Evolutionary conservation across 2,113 vertebrate species (phyloP).

Genomic region (Calyptommatus sinebrachiatus): DNA sequence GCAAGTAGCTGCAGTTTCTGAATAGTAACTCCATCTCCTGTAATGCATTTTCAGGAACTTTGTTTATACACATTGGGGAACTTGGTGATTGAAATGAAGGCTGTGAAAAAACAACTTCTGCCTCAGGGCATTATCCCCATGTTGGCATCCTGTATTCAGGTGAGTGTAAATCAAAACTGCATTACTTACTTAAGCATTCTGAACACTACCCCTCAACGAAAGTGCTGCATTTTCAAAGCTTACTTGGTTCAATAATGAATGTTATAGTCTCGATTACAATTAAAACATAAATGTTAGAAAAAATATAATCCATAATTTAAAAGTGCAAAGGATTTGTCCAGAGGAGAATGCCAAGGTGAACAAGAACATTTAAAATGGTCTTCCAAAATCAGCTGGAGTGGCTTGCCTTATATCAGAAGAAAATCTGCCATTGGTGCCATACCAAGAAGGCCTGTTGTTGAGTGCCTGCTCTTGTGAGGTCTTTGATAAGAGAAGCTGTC

Average conservation of each 20-base stretch:
- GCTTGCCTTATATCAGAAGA: no score
- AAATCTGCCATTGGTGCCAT: no score
- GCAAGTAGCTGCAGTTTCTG: neutral
- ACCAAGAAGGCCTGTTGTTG: no score
- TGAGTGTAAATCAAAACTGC: conserved; percentile 60
- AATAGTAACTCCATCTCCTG: neutral
- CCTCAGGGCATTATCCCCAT: conserved; percentile 89
- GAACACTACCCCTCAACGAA: neutral
- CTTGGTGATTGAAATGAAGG: conserved; percentile 82
- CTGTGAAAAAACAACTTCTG: conserved; percentile 84
- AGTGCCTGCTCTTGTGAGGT: no score
- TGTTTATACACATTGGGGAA: conserved; percentile 95
- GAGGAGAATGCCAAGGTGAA: no score
- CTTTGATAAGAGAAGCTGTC: no score
- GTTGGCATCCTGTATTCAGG: conserved; percentile 85
- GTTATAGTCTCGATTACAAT: no score
- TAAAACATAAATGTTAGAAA: neutral
- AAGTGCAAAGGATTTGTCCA: no score
- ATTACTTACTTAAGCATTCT: neutral
- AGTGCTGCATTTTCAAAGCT: neutral
- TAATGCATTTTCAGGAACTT: conserved; percentile 78
- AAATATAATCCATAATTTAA: neutral
- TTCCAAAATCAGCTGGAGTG: no score
- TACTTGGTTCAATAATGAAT: neutral
- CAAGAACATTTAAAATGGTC: no score